Conservation (phyloP, 2,888 invertebrate species). For the Arrhopalites spinosus region DNA sequence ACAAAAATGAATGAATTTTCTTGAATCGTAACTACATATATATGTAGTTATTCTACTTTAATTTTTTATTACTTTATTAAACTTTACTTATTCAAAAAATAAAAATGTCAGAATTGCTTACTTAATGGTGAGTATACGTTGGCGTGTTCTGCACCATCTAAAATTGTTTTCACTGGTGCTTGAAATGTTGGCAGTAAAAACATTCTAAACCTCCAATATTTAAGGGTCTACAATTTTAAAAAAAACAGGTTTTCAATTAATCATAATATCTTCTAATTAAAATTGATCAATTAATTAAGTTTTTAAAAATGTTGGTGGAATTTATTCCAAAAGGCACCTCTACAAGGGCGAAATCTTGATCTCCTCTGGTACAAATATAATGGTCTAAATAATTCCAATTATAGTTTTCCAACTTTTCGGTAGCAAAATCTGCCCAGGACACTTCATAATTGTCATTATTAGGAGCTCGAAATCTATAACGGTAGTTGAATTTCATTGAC, state of each 20-base stretch:
- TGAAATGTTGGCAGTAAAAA: conserved; percentile 83
- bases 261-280: background rate
- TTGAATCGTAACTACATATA: too few relatives aligned
- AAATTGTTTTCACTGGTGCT: conserved; percentile 71
- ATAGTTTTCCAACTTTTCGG: conserved; percentile 92
- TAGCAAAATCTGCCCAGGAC: conserved; percentile 91
- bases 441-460: conserved; percentile 87
- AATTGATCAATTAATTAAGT: background rate
- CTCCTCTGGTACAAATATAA: conserved; percentile 92
- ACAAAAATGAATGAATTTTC: too few relatives aligned
- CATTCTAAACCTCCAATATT: conserved; percentile 91
- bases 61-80: too few relatives aligned
- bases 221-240: conserved; percentile 67
- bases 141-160: conserved; percentile 74
- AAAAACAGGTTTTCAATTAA: background rate
- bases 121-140: conserved; percentile 80
- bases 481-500: conserved; percentile 87
- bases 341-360: conserved; percentile 84
- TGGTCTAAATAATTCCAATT: conserved; percentile 98
- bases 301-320: too few relatives aligned
- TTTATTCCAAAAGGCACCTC: too few relatives aligned
- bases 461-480: conserved; percentile 89
- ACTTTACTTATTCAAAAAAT: too few relatives aligned
- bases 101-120: too few relatives aligned
- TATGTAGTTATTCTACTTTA: too few relatives aligned